Evolutionary conservation across 2,113 vertebrate genomes (phyloP).

Genomic region (Anoplopoma fimbria): DNA sequence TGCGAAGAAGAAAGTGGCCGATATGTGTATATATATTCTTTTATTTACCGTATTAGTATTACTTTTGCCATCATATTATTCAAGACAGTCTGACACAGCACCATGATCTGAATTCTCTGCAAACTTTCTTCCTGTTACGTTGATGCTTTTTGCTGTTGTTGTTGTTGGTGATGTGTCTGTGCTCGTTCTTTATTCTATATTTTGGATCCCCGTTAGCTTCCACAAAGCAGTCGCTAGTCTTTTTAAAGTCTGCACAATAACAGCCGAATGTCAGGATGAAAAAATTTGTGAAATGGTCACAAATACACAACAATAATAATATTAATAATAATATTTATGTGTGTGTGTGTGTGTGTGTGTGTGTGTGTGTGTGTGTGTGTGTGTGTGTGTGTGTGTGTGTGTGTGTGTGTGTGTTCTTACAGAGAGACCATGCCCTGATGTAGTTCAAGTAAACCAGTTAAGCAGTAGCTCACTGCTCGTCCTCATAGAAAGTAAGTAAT

Average conservation of each 20-base stretch:
- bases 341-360: slow-evolving; percentile 27
- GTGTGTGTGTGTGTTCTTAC: slow-evolving; percentile 53
- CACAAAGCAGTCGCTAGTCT: neutral
- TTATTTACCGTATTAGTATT: neutral
- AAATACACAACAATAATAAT: neutral
- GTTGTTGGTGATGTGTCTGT: neutral
- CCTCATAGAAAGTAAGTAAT: slow-evolving; percentile 87
- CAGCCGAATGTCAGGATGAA: neutral
- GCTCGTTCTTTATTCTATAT: neutral
- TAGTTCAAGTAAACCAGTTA: slow-evolving; percentile 87
- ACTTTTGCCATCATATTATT: neutral
- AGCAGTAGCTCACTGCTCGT: slow-evolving; percentile 86
- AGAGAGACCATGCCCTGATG: slow-evolving; percentile 82
- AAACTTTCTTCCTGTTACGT: too few relatives aligned
- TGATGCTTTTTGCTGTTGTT: too few relatives aligned
- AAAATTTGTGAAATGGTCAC: neutral
- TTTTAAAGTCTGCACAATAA: neutral
- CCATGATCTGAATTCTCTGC: too few relatives aligned
- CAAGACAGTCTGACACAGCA: too few relatives aligned
- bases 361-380: slow-evolving; percentile 51
- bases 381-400: slow-evolving; percentile 41
- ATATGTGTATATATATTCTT: neutral
- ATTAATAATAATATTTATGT: too few relatives aligned
- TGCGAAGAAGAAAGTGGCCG: neutral
- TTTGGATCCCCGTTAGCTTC: neutral